Evolutionary conservation across 2,113 vertebrate species (phyloP).

Genomic region (Dromaius novaehollandiae): DNA sequence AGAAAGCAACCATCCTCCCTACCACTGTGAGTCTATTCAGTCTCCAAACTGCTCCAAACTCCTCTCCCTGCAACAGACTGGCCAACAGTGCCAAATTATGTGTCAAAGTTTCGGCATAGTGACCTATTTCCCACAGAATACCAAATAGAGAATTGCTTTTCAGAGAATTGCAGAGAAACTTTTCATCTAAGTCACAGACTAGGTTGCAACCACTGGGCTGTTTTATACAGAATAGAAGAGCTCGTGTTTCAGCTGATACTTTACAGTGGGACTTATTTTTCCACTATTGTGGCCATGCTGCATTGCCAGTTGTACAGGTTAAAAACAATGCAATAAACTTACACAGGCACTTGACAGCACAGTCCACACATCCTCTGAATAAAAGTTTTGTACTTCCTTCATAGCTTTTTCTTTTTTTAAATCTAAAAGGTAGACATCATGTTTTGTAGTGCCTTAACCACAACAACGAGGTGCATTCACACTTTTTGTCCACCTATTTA

Average conservation of each 20-base stretch:
- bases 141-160: neutral
- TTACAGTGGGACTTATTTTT: neutral
- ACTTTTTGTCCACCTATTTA: neutral
- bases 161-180: neutral
- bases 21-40: neutral
- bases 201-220: neutral
- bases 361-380: neutral
- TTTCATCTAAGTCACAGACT: slow-evolving; percentile 19
- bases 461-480: neutral
- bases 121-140: slow-evolving; percentile 16
- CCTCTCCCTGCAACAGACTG: neutral
- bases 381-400: neutral
- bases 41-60: neutral
- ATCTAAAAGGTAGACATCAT: neutral
- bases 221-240: neutral
- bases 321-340: neutral
- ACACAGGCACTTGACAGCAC: neutral
- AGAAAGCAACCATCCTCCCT: neutral
- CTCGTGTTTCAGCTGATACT: neutral
- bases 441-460: neutral
- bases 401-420: neutral
- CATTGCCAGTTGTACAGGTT: neutral
- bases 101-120: slow-evolving; percentile 46
- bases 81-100: slow-evolving; percentile 8
- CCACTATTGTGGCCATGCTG: neutral